Evolutionary conservation across 1,140 invertebrate genomes (phyloP).

Genomic region (Tetranychus cinnabarinus): DNA sequence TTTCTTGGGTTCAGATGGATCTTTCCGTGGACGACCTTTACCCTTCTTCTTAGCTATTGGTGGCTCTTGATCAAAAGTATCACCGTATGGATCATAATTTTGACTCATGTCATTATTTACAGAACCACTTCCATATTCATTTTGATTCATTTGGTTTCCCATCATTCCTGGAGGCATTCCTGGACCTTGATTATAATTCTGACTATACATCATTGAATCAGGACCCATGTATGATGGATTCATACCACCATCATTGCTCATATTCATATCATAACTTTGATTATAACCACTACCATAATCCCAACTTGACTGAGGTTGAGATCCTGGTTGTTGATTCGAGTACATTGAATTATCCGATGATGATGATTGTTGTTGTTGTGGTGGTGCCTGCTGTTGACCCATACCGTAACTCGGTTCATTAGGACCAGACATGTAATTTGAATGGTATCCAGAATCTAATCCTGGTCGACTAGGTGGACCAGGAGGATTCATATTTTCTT

Average conservation of each 20-base stretch:
- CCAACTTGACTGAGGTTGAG: background rate
- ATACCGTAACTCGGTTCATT: background rate
- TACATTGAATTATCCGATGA: no score
- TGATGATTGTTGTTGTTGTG: background rate
- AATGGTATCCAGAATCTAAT: background rate
- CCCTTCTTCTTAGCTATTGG: constrained; percentile 5
- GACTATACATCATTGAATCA: constrained; percentile 3
- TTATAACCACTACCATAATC: background rate
- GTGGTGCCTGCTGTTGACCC: background rate
- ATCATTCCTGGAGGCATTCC: background rate
- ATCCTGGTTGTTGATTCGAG: background rate
- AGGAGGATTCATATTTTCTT: background rate
- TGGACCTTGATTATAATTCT: constrained; percentile 4
- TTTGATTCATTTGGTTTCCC: background rate
- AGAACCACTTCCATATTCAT: background rate
- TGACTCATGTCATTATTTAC: background rate
- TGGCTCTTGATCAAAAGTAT: constrained; percentile 6
- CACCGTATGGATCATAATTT: constrained; percentile 10
- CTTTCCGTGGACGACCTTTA: constrained; percentile 11
- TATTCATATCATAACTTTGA: constrained; percentile 1
- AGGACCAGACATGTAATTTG: background rate
- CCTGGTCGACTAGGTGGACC: background rate
- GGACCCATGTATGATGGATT: background rate
- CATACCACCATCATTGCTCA: background rate
- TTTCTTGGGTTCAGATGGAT: constrained; percentile 6